Evolutionary conservation across 2,797 vertebrate genomes (phyloP).

Genomic region (Gallirallus australis): DNA sequence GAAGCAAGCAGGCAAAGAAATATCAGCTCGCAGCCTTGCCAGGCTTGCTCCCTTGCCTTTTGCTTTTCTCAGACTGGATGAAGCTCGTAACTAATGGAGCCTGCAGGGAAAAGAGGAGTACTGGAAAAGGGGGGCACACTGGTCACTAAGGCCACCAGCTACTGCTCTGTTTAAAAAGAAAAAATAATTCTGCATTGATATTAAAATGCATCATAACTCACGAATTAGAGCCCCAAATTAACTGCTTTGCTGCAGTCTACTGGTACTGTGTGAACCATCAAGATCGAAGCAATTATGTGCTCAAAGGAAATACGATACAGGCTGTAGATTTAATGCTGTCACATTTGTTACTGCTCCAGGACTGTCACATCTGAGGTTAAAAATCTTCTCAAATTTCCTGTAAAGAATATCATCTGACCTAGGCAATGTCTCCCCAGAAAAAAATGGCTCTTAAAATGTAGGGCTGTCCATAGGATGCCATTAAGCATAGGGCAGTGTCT

Average conservation of each 20-base stretch:
- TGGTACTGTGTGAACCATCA: neutral
- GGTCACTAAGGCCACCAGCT: neutral
- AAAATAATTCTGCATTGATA: neutral
- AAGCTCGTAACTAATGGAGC: neutral
- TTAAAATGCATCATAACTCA: neutral
- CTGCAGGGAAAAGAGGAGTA: neutral
- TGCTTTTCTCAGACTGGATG: neutral
- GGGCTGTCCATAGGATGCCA: neutral
- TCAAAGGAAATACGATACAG: neutral
- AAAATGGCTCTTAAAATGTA: neutral
- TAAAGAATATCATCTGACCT: neutral
- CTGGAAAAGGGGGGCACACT: neutral
- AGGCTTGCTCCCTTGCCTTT: slow-evolving; percentile 26
- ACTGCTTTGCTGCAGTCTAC: neutral
- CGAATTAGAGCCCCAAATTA: neutral
- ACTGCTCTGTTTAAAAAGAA: neutral
- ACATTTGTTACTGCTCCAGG: neutral
- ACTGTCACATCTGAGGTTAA: neutral
- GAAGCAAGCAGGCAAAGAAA: slow-evolving; percentile 24
- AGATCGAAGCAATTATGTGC: neutral
- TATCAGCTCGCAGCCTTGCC: neutral
- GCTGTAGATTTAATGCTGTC: neutral
- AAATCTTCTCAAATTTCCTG: neutral
- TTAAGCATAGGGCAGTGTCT: neutral
- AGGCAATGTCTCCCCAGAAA: neutral